phyloP scores from a whole-genome alignment of 2,113 vertebrate genomes.

The Thunnus thynnus region DNA sequence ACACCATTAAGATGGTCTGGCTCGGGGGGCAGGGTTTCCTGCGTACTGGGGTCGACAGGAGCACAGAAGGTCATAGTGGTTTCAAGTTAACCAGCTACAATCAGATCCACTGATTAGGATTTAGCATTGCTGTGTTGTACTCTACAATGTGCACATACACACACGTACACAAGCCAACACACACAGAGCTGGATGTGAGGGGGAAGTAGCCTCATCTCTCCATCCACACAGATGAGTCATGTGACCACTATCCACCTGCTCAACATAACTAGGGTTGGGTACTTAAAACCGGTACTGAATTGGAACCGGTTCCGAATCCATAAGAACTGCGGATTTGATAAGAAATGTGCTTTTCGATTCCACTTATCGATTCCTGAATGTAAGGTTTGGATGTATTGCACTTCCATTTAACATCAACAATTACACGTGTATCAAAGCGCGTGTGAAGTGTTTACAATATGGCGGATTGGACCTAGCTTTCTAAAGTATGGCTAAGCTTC shows the following conservation, averaged over 20 bases:
- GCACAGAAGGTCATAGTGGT: constrained; percentile 23
- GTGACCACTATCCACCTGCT: constrained; percentile 61
- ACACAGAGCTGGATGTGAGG: constrained; percentile 33
- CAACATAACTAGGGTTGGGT: constrained; percentile 51
- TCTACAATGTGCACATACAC: constrained; percentile 34
- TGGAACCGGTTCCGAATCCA: constrained; percentile 17
- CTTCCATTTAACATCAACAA: constrained; percentile 13
- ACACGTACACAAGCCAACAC: constrained; percentile 14
- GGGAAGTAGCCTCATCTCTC: constrained; percentile 20
- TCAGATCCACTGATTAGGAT: constrained; percentile 58
- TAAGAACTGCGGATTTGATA: constrained; percentile 5
- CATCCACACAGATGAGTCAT: constrained; percentile 51
- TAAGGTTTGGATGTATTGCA: constrained; percentile 35
- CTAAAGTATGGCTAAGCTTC: constrained; percentile 5
- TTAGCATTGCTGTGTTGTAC: constrained; percentile 51
- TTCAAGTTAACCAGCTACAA: constrained; percentile 71
- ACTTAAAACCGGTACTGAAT: not conserved
- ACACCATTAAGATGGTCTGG: constrained; percentile 45
- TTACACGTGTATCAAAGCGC: constrained; percentile 17
- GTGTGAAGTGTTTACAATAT: constrained; percentile 54
- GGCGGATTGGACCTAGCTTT: not conserved
- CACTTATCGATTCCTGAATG: constrained; percentile 55
- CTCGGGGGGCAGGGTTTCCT: not conserved
- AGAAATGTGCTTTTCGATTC: constrained; percentile 62
- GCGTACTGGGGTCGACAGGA: constrained; percentile 14